Percentiles rank a stretch among this genome's conserved stretches.
Conservation (phyloP, 2,113 vertebrate species). For the Onychorhynchus coronatus region DNA sequence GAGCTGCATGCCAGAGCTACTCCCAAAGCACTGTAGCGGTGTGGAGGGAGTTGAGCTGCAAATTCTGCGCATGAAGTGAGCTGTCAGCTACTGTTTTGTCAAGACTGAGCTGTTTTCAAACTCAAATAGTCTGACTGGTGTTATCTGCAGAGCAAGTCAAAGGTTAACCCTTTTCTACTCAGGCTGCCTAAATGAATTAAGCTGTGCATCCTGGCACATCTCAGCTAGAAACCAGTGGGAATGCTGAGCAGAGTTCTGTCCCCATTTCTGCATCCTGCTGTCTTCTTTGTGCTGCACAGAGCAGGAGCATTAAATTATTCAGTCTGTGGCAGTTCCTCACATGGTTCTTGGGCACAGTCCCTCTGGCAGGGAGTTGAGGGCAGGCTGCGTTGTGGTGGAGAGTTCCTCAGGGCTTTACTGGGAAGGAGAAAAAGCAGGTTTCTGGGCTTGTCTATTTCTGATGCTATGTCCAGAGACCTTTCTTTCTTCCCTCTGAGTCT, state of each 20-base stretch:
- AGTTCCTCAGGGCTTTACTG: background rate
- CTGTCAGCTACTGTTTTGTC: background rate
- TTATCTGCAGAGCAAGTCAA: background rate
- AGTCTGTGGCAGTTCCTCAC: accelerated
- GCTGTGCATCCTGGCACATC: background rate
- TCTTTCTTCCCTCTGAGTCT: background rate
- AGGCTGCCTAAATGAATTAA: background rate
- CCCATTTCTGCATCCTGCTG: background rate
- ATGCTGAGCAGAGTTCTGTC: background rate
- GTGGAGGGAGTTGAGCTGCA: accelerated
- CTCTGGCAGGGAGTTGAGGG: background rate
- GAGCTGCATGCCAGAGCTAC: background rate
- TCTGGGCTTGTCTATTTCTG: background rate
- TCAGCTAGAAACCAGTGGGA: background rate
- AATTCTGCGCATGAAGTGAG: background rate
- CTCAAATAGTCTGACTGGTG: background rate
- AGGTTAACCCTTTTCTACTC: background rate
- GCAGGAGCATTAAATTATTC: background rate
- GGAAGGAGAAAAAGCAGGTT: background rate
- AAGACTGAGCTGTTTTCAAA: background rate
- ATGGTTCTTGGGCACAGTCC: accelerated
- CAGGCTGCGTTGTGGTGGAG: accelerated
- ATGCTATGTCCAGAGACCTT: background rate
- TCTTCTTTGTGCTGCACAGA: background rate
- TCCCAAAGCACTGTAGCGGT: background rate